Base-by-base conservation (phyloP, 2,888 invertebrate species). In the Argyra leucocephala region DNA sequence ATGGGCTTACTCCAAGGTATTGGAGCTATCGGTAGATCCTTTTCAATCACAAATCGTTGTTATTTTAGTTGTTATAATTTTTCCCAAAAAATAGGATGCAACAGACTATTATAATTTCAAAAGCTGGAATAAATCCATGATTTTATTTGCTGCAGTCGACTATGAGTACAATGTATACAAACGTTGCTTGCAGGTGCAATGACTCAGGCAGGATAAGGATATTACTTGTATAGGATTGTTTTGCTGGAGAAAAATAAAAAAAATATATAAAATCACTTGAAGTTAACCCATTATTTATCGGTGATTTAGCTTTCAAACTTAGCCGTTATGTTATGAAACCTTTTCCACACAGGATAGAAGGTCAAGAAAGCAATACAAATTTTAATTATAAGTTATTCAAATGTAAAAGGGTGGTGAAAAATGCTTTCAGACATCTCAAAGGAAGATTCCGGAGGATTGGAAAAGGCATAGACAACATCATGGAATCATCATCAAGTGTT, bases 111-210 rank as follows among this genome's bases (percentile, higher is more conserved):
- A 63, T 15, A 63, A 63, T 24, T 4, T 4, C 4, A 26, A 26
- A 6, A 9, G 26, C 9, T 26, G 4, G n/a, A n/a, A n/a, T 26
- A 4, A 26, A 4, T 26, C 26, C 2, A 64, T 58, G 24, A 3
- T 64, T 18, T 15, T 64, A 31, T 22, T 64, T 18, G 64, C 64
- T 7, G 22, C 59, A 26, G 64, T 64, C 2, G 64, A 64, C 22
- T 31, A 31, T 36, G 5, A 26, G 23, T 26, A 37, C 26, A 64
- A 57, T 31, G 31, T 31, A 26, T 57, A 57, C 4, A 4, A 57
- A n/a, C 12, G 15, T 57, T 57, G n/a, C 5, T n/a, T n/a, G 26
- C 5, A 26, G 9, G 9, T 26, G 4, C 9, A 26, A 26, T 6
- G 26, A 26, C 9, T 26, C 57, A n/a, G 12, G 15, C 15, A 57